Base-by-base conservation (phyloP, 2,797 vertebrate species). In the Phalanger gymnotis region DNA sequence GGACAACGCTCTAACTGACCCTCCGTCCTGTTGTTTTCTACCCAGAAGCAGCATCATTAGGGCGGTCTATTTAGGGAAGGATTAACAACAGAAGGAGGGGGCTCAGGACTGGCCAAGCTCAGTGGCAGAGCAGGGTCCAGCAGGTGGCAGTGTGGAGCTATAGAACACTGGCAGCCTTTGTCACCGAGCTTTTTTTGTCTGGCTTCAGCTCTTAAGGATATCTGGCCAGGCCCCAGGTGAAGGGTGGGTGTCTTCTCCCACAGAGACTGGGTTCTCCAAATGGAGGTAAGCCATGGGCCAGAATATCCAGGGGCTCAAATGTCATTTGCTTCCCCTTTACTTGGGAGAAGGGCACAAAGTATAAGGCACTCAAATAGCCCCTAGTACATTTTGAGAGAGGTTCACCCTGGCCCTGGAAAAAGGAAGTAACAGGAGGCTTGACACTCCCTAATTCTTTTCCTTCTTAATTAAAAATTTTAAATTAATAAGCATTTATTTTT, bases 71-170 rank as follows among this genome's bases (percentile, higher is more conserved):
- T 30, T 51, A 4, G 54, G 93, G 16, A 92, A 40, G 5, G 52
- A 56, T 0, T 1, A 2, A 91, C n/a, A 55, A 90, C 30, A 34
- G 0, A 53, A 52, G 16, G 57, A 73, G 13, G 7, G 0, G 0
- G 6, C 47, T 1, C 9, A 92, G 5, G 91, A 47, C 2, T 0
- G 4, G 57, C 16, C 52, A 57, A 90, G 47, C 40, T 89, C 22
- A 19, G 53, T 11, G 27, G 92, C 93, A 55, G 66, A 55, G 47
- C 96, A 90, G 95, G 51, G 0, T 93, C 98, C 98, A 98, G 98
- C 96, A 98, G 98, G 95, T 97, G 98, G 98, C 30, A 94, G 25
- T 97, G 95, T 97, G 96, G 96, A 97, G 98, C 97, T 89, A 95
- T 54, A 56, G 90, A 97, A 96, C 66, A 56, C 53, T 19, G 53